Conservation (phyloP, 2,797 vertebrate genomes). For the Vespertilio murinus region DNA sequence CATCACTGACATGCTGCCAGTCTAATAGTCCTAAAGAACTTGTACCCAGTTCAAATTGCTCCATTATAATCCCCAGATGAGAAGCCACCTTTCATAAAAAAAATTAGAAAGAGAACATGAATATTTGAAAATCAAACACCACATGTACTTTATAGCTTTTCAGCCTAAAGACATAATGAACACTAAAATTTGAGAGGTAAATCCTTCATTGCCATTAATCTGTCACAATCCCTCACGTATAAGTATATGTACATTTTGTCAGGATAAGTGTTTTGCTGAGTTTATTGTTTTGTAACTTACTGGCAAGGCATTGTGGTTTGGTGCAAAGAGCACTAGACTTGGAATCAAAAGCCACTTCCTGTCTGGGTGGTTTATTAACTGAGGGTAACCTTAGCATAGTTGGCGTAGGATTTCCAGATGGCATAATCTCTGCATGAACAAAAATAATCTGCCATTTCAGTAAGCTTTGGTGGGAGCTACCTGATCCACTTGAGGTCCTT, state of each 20-base stretch:
- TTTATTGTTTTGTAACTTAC: conserved; percentile 46
- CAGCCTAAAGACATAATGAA: not conserved
- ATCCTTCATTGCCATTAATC: not conserved
- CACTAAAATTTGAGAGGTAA: not conserved
- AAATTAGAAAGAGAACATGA: not conserved
- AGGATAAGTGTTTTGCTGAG: not conserved
- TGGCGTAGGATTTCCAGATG: conserved; percentile 50
- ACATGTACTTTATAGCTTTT: not conserved
- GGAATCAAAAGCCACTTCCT: conserved; percentile 59
- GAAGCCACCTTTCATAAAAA: not conserved
- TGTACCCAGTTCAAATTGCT: conserved; percentile 59
- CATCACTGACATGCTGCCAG: conserved; percentile 37
- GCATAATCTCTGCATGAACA: not conserved
- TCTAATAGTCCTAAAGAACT: not conserved
- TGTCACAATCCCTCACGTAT: fast-evolving
- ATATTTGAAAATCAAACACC: conserved; percentile 26
- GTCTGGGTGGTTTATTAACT: conserved; percentile 35
- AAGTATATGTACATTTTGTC: not conserved
- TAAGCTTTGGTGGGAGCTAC: not conserved
- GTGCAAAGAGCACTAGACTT: conserved; percentile 36
- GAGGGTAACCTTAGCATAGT: conserved; percentile 30
- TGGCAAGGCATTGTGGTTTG: conserved; percentile 21
- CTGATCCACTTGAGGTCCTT: not conserved
- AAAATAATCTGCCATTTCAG: conserved; percentile 36
- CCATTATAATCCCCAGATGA: conserved; percentile 55